Conservation (phyloP, 2,797 vertebrate species). For the Mionectes olivaceus region DNA sequence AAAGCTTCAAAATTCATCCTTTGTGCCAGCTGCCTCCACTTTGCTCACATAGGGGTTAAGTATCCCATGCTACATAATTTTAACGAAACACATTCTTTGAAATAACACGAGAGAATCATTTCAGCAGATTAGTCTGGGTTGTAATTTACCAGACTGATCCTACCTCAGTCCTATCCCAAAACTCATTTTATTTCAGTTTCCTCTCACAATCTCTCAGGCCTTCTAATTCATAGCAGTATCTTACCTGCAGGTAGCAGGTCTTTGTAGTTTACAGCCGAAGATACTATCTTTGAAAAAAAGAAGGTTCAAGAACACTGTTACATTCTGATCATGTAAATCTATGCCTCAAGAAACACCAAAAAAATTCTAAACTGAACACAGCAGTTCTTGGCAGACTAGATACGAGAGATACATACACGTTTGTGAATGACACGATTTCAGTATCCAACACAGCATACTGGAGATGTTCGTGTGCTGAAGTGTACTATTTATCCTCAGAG, state of each 20-base stretch:
- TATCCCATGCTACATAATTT: neutral
- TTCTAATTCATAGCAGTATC: neutral
- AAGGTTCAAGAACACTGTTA: neutral
- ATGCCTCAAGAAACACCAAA: neutral
- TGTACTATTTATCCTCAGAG: neutral
- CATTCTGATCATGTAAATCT: neutral
- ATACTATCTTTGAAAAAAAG: neutral
- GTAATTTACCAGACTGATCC: neutral
- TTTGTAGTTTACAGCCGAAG: neutral
- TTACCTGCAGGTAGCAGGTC: neutral
- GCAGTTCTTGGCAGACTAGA: neutral
- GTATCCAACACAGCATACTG: neutral
- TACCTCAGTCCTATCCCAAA: neutral
- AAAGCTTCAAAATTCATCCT: neutral
- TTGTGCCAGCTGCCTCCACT: neutral
- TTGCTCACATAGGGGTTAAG: neutral
- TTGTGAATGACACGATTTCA: neutral
- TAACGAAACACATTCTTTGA: neutral
- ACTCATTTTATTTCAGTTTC: neutral
- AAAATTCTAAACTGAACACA: neutral
- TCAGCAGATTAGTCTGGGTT: neutral
- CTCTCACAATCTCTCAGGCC: neutral
- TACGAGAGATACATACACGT: rapidly evolving
- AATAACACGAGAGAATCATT: neutral
- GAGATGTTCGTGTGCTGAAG: neutral